phyloP scores from a whole-genome alignment of 2,113 vertebrate genomes.

The Riparia riparia region DNA sequence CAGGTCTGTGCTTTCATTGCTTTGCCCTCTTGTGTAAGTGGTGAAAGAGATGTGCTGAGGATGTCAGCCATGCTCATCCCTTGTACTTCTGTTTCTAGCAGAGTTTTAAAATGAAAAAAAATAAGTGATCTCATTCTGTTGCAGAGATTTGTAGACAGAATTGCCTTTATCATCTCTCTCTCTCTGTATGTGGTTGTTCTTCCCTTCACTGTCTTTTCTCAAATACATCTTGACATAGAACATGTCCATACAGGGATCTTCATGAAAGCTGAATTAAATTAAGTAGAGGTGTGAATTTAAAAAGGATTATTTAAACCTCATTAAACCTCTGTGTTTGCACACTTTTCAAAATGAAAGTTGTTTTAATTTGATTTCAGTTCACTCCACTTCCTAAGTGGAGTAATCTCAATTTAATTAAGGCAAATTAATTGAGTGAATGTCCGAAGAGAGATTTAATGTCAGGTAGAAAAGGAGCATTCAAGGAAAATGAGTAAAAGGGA shows the following conservation, averaged over 20 bases:
- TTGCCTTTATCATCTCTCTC: neutral
- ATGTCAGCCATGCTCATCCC: fast-evolving
- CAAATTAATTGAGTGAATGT: constrained; percentile 56
- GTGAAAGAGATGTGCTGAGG: neutral
- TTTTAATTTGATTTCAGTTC: constrained; percentile 59
- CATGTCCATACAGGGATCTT: neutral
- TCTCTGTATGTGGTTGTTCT: neutral
- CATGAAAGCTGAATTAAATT: constrained; percentile 36
- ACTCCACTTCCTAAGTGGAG: constrained; percentile 40
- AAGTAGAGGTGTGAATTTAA: constrained; percentile 49
- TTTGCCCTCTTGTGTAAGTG: neutral
- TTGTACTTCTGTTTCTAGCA: neutral
- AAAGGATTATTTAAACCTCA: constrained; percentile 63
- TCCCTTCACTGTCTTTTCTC: neutral
- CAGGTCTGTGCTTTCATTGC: neutral
- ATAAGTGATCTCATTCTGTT: neutral
- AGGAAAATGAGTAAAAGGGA: constrained; percentile 4
- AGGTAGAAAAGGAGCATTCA: constrained; percentile 6
- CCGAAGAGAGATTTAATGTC: constrained; percentile 6
- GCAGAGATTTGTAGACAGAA: neutral
- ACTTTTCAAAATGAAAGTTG: constrained; percentile 36
- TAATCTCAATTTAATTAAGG: constrained; percentile 59
- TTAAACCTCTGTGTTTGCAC: constrained; percentile 50
- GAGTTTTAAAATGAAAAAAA: neutral
- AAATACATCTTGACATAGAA: neutral